phyloP scores from a whole-genome alignment of 2,113 vertebrate species.

The Coptodon bakossiorum region DNA sequence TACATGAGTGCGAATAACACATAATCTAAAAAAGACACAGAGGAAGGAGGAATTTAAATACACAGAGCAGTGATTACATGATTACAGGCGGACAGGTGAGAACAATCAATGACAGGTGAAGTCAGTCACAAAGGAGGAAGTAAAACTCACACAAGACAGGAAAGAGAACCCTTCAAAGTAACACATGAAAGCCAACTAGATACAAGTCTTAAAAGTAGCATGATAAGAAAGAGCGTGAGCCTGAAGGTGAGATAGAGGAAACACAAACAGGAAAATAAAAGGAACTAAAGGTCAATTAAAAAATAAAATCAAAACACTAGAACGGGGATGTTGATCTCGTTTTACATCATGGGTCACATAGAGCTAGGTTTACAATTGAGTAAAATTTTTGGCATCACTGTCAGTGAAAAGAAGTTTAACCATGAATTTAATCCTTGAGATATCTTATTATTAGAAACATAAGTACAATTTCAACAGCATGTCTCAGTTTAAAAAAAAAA shows the following conservation, averaged over 20 bases:
- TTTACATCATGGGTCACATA: not conserved
- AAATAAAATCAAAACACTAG: not conserved
- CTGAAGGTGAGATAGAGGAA: not conserved
- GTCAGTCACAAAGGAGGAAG: not conserved
- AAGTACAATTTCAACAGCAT: not conserved
- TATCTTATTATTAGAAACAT: not conserved
- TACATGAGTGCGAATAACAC: not conserved
- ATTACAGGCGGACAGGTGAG: not conserved
- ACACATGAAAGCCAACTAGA: not conserved
- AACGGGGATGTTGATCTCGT: fast-evolving
- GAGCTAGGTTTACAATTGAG: not conserved
- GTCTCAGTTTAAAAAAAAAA: not conserved
- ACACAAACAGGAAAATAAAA: not conserved
- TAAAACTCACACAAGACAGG: not conserved
- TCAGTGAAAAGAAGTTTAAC: not conserved
- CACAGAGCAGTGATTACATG: not conserved
- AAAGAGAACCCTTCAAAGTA: not conserved
- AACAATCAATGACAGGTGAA: not conserved
- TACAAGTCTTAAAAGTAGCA: not conserved
- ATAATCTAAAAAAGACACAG: not conserved
- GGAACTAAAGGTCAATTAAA: not conserved
- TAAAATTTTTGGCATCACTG: not conserved
- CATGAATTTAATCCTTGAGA: not conserved
- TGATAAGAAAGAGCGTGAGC: not conserved
- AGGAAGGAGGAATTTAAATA: not conserved